Base-by-base conservation (phyloP, 2,888 invertebrate species). In the Drosophila multiciliata region DNA sequence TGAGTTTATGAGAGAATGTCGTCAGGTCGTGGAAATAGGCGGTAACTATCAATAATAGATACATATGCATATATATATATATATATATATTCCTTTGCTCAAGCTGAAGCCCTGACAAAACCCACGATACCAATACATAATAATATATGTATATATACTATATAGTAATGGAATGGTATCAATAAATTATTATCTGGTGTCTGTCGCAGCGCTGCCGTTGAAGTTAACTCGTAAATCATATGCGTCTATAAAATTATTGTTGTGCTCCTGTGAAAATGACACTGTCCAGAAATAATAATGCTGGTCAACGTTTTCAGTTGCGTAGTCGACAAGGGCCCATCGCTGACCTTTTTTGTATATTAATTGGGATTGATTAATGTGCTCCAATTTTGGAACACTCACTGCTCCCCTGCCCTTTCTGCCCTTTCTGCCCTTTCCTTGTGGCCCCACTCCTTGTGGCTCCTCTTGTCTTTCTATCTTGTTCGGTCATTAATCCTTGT, bases 301-400 rank as follows among this genome's bases (percentile, higher is more conserved):
- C 29, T 53, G 52, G 40, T 23, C 45, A 55, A 32, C 36, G 17
- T 54, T 52, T 33, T 38, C n/a, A 20, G 20, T 40, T 33, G 53
- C 55, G 33, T n/a, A 23, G 66, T 66, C 52, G 48, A n/a, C 15
- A 26, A 54, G 42, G 4, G 52, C 61, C 42, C 66, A 58, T 57
- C 53, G 66, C 53, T 71, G 66, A 64, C 82, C 73, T 75, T 58
- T 70, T 57, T 35, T 55, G 36, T 38, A 75, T 79, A 85, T 85
- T 85, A 87, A 85, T 87, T 89, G 85, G 88, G 76, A 72, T 81
- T 85, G 84, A 85, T 85, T 85, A 85, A 85, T 85, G 90, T 82
- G 85, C 83, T 75, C 73, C 75, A 75, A 74, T 75, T 83, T 84
- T 64, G 82, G 87, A 71, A 62, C 52, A 12, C 20, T 15, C 36